Base-by-base conservation (phyloP, 2,888 invertebrate species). In the Orchesellides sinensis region DNA sequence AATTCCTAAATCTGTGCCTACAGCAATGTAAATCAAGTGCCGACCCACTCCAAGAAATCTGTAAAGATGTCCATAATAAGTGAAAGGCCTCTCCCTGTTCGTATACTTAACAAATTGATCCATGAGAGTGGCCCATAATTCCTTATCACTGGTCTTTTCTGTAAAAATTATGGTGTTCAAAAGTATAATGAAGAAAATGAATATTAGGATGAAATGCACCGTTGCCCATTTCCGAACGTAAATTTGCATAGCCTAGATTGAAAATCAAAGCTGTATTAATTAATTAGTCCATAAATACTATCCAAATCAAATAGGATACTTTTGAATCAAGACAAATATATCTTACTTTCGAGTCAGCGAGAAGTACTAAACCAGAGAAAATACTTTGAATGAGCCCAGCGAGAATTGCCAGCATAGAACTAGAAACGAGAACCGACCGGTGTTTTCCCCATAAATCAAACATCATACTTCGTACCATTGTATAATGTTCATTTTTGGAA, bases 161-260 rank as follows among this genome's bases (percentile, higher is more conserved):
- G 63, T 74, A 2, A 84, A 21, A 10, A 79, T 63, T 2, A 73
- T 27, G 12, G 75, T 74, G 19, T 74, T 66, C 6, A 85, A n/a
- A 0, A 85, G 40, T n/a, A 77, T 54, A 12, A 84, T 52, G 14
- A 80, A n/a, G 8, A 82, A 59, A 1, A 65, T 47, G 27, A 82
- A 66, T 6, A 79, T 47, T 4, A 85, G 27, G 6, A 83, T 35
- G 25, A 79, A 72, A 17, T 84, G 84, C 4, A 74, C 52, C 6
- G 54, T 70, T 12, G 83, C 14, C 83, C 83, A 83, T 73, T 78
- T 66, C 21, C 68, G 65, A 35, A 61, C 66, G 56, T 59, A 49
- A 56, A 78, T 5, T 0, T 40, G 32, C 21, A 66, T 47, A 29
- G 45, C n/a, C 29, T 70, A 52, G n/a, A 45, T 49, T 27, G 27